Percentiles rank a stretch among this genome's conserved stretches.
These are phyloP conservation scores for Steinernema hermaphroditum DNA, from an alignment of 2,888 invertebrate genomes.

Conservation along the genomic window DNA sequence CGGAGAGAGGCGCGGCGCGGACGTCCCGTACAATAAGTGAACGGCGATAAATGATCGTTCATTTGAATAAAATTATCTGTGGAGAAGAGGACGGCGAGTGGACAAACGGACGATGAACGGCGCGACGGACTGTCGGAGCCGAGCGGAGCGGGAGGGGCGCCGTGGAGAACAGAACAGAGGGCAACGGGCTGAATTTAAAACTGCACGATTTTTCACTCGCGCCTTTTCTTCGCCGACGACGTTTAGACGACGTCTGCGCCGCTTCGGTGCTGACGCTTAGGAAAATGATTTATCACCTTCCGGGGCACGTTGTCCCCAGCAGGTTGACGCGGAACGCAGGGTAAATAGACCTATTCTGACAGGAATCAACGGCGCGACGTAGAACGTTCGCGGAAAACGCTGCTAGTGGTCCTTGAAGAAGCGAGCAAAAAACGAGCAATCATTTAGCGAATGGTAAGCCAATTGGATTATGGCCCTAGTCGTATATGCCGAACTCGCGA, in stretches of 20 bases:
- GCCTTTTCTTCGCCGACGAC: conserved; percentile 26
- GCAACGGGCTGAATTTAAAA: conserved; percentile 12
- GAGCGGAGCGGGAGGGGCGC: no score
- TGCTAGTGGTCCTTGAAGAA: no score
- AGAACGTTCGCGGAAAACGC: no score
- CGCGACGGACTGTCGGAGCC: no score
- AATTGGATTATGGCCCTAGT: conserved; percentile 12
- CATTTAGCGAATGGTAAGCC: conserved; percentile 9
- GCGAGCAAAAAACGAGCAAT: background rate
- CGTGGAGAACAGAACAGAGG: background rate
- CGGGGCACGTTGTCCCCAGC: conserved; percentile 17
- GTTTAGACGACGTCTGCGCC: background rate
- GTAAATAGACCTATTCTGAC: no score
- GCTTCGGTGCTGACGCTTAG: conserved; percentile 13
- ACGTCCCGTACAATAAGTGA: conserved; percentile 22
- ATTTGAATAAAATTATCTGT: conserved; percentile 27
- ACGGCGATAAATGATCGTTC: conserved; percentile 29
- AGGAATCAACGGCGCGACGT: no score
- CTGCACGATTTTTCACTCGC: conserved; percentile 21
- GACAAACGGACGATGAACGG: conserved; percentile 4
- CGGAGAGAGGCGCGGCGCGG: no score
- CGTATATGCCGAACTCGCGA: conserved; percentile 25
- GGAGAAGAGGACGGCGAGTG: conserved; percentile 8
- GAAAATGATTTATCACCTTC: conserved; percentile 24
- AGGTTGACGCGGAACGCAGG: conserved; percentile 16